phyloP scores from a whole-genome alignment of 2,888 invertebrate genomes.

The Cremastinae sp. region DNA sequence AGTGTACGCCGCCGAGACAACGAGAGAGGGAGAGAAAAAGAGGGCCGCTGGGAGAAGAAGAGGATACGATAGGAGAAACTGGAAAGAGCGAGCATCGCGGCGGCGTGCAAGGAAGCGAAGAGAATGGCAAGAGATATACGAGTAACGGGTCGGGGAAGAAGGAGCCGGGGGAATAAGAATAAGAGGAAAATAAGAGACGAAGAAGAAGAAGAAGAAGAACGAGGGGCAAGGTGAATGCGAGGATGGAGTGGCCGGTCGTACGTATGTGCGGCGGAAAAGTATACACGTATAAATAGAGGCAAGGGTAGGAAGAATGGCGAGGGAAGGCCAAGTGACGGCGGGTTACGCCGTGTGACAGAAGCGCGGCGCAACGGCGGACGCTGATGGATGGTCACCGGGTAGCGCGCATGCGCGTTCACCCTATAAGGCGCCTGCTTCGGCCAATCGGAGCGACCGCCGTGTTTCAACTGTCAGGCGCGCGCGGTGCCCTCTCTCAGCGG shows the following conservation, averaged over 20 bases:
- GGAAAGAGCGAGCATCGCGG: constrained; percentile 58
- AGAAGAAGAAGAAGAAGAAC: constrained; percentile 53
- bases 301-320: constrained; percentile 60
- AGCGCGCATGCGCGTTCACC: constrained; percentile 77
- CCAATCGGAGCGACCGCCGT: constrained; percentile 77
- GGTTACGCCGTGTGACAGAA: constrained; percentile 72
- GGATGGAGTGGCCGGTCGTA: constrained; percentile 45
- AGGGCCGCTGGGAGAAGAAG: constrained; percentile 65
- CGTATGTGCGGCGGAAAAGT: constrained; percentile 23
- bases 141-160: no score
- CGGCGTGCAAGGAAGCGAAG: no score
- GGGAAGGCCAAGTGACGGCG: constrained; percentile 67
- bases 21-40: constrained; percentile 37
- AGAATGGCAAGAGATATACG: no score
- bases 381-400: constrained; percentile 78
- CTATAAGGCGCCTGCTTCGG: constrained; percentile 77
- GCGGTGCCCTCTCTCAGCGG: constrained; percentile 68
- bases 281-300: constrained; percentile 11
- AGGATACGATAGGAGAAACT: constrained; percentile 21
- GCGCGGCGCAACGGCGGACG: constrained; percentile 73
- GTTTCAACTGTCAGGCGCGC: constrained; percentile 80
- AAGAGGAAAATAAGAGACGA: no score
- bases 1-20: no score
- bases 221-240: constrained; percentile 62
- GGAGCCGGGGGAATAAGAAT: no score